A percentile compares a stretch with the other conserved stretches of the same genome.
phyloP scores from a whole-genome alignment of 1,140 invertebrate species.

The Copidosoma floridanum region DNA sequence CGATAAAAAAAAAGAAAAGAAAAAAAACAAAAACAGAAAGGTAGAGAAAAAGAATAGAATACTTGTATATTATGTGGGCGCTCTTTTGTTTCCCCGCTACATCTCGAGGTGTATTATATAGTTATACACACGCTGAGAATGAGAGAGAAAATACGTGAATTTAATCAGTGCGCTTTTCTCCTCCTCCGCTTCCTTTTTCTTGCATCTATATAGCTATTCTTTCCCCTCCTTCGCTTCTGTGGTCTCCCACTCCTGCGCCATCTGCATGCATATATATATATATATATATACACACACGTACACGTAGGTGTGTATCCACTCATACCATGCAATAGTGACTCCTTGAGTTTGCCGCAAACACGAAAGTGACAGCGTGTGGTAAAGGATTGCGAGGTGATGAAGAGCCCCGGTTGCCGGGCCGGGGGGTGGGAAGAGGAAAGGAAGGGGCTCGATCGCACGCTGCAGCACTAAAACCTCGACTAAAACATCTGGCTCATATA shows the following conservation, averaged over 20 bases:
- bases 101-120: too few relatives aligned
- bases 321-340: too few relatives aligned
- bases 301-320: too few relatives aligned
- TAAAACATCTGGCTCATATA: conserved; percentile 43
- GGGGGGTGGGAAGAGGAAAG: conserved; percentile 8
- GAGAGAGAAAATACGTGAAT: conserved; percentile 10
- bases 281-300: conserved; percentile 13
- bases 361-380: conserved; percentile 41
- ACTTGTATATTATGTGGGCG: background rate
- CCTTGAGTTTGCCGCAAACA: conserved; percentile 33
- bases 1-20: too few relatives aligned
- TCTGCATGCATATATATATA: too few relatives aligned
- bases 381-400: conserved; percentile 30
- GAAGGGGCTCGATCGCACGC: background rate
- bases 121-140: too few relatives aligned
- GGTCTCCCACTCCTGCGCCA: background rate
- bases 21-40: background rate
- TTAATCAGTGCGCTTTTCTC: conserved; percentile 15
- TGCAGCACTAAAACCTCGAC: too few relatives aligned
- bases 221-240: background rate
- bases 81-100: conserved; percentile 8
- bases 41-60: background rate
- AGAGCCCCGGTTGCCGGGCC: conserved; percentile 16
- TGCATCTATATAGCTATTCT: too few relatives aligned
- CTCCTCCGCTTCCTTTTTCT: too few relatives aligned